Conservation (phyloP, 2,888 invertebrate genomes). For the Augiades crinisus region DNA sequence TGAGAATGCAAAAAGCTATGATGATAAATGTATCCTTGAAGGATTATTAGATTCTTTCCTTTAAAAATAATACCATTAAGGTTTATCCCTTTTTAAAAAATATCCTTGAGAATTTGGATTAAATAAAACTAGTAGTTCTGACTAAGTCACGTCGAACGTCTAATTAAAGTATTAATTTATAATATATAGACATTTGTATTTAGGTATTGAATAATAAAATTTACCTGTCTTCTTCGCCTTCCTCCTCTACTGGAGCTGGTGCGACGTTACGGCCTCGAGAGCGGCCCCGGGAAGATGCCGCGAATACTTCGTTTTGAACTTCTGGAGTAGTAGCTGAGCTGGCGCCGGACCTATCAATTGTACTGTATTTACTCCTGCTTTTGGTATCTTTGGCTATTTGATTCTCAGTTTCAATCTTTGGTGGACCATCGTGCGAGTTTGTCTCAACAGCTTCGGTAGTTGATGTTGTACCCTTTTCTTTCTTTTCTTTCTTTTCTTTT, state of each 20-base stretch:
- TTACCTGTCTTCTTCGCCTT: constrained; percentile 76
- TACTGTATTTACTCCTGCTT: constrained; percentile 79
- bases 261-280: constrained; percentile 73
- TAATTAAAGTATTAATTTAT: too few species aligned
- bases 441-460: constrained; percentile 49
- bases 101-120: too few species aligned
- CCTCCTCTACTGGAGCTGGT: constrained; percentile 75
- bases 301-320: constrained; percentile 85
- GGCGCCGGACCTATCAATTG: constrained; percentile 72
- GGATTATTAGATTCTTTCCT: too few species aligned
- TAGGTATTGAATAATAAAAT: too few species aligned
- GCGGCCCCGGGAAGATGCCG: constrained; percentile 61
- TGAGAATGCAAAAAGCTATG: too few species aligned
- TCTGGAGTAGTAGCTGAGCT: constrained; percentile 78
- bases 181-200: too few species aligned
- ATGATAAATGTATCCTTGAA: too few species aligned
- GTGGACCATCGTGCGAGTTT: constrained; percentile 84
- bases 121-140: too few species aligned
- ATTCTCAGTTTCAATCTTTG: constrained; percentile 70
- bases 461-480: constrained; percentile 44
- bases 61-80: too few species aligned
- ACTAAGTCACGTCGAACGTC: too few species aligned
- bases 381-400: constrained; percentile 66
- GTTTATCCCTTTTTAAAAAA: too few species aligned
- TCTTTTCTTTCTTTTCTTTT: constrained; percentile 58